Percentiles rank a stretch among this genome's conserved stretches.
Conservation (phyloP, 2,113 vertebrate species). For the Brachionichthys hirsutus region DNA sequence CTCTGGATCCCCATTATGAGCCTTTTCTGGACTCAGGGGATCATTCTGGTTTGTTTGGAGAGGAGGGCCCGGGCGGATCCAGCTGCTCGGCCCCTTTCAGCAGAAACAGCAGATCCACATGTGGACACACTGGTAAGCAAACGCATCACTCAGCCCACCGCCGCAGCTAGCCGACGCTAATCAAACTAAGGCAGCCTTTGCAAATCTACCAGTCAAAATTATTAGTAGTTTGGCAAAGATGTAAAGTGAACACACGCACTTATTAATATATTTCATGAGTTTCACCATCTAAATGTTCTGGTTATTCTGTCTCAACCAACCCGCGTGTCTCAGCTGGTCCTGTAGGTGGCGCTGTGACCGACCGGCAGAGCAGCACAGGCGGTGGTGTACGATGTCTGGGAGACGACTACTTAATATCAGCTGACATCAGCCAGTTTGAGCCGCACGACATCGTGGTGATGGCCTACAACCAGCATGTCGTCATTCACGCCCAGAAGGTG, state of each 20-base stretch:
- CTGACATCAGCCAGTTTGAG: slow-evolving; percentile 84
- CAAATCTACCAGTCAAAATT: no score
- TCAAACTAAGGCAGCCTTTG: no score
- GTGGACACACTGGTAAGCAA: slow-evolving; percentile 66
- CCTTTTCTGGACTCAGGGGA: slow-evolving; percentile 58
- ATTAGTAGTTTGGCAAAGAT: no score
- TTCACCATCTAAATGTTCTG: no score
- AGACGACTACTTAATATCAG: slow-evolving; percentile 80
- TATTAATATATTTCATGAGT: no score
- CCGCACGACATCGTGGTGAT: slow-evolving; percentile 84
- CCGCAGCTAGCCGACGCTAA: no score
- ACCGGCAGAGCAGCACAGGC: slow-evolving; percentile 65
- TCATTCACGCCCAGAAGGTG: slow-evolving; percentile 87
- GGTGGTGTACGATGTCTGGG: slow-evolving; percentile 64
- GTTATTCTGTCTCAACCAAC: neutral
- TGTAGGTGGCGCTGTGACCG: slow-evolving; percentile 50
- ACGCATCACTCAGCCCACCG: neutral
- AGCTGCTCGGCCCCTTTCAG: slow-evolving; percentile 46
- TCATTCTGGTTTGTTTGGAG: slow-evolving; percentile 60
- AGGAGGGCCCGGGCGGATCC: slow-evolving; percentile 43
- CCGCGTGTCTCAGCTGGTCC: slow-evolving; percentile 31
- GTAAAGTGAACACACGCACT: no score
- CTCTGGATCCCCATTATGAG: slow-evolving; percentile 67
- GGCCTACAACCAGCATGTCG: slow-evolving; percentile 78
- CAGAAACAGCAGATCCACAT: slow-evolving; percentile 61